Evolutionary conservation across 1,140 invertebrate species (phyloP).

Genomic region (Nylanderia fulva): DNA sequence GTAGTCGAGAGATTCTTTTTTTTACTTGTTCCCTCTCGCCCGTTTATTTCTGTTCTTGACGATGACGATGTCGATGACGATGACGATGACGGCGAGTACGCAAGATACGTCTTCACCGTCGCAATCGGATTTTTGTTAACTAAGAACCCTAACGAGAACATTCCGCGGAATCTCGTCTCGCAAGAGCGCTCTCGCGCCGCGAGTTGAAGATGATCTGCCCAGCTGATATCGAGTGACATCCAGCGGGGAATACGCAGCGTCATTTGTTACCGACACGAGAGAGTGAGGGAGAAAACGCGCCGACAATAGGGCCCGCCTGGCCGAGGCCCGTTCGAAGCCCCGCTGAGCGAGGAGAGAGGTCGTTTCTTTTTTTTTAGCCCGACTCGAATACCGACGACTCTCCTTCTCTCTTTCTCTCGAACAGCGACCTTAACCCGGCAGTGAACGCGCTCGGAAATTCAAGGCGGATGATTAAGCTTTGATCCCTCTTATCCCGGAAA

Average conservation of each 20-base stretch:
- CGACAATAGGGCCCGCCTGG: slow-evolving; percentile 48
- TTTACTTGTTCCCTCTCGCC: not conserved
- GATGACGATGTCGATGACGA: not conserved
- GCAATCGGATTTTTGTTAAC: slow-evolving; percentile 65
- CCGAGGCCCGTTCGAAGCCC: not conserved
- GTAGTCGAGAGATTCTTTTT: not conserved
- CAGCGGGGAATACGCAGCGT: slow-evolving; percentile 73
- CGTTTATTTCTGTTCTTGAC: not conserved
- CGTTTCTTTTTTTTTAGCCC: not conserved
- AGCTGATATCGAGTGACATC: slow-evolving; percentile 76
- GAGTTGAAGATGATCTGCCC: slow-evolving; percentile 67
- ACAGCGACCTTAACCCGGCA: slow-evolving; percentile 43
- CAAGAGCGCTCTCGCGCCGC: slow-evolving; percentile 33
- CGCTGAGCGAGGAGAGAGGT: not conserved
- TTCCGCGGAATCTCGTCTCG: slow-evolving; percentile 62
- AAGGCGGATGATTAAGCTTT: slow-evolving; percentile 50
- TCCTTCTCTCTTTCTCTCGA: slow-evolving; percentile 3
- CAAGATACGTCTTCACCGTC: slow-evolving; percentile 23
- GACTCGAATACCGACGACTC: slow-evolving; percentile 30
- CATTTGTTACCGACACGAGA: slow-evolving; percentile 76
- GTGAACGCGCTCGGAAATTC: slow-evolving; percentile 40
- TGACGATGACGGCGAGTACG: not conserved
- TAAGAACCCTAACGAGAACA: slow-evolving; percentile 68
- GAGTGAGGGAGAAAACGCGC: slow-evolving; percentile 14
- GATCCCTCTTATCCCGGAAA: slow-evolving; percentile 55